Percentiles rank a stretch among this genome's conserved stretches.
Evolutionary conservation across 2,888 invertebrate species (phyloP).

Genomic region (Lepidonotus clava): DNA sequence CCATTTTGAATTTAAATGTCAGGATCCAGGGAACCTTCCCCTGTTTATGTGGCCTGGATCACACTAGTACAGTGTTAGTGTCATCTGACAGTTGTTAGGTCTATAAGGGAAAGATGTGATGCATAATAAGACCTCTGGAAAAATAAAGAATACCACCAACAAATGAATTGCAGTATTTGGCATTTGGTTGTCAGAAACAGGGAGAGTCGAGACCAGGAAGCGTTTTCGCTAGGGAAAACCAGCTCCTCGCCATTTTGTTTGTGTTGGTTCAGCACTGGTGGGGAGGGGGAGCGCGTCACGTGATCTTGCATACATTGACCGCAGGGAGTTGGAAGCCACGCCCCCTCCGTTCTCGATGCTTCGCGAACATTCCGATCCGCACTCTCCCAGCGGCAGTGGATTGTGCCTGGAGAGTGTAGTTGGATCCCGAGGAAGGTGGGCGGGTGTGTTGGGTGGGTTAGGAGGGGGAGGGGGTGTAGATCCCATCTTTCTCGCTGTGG

Average conservation of each 20-base stretch:
- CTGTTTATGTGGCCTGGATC: neutral
- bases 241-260: constrained; percentile 34
- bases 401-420: neutral
- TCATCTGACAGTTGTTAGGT: no score
- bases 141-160: no score
- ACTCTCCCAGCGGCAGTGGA: neutral
- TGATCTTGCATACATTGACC: constrained; percentile 57
- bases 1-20: constrained; percentile 54
- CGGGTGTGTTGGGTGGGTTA: neutral
- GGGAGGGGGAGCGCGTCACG: neutral
- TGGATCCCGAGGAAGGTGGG: no score
- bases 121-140: no score
- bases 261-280: constrained; percentile 14
- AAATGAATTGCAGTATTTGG: no score
- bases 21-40: neutral
- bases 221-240: no score
- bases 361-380: neutral
- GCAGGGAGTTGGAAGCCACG: neutral
- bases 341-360: neutral
- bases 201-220: no score
- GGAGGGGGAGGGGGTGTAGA: neutral
- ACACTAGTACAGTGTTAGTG: neutral
- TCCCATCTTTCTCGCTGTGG: neutral
- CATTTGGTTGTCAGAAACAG: no score
- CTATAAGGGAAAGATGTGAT: no score